Evolutionary conservation across 1,140 invertebrate genomes (phyloP), one percentile per base, ranked within the genome.

Genomic region (Acromyrmex echinatior): DNA sequence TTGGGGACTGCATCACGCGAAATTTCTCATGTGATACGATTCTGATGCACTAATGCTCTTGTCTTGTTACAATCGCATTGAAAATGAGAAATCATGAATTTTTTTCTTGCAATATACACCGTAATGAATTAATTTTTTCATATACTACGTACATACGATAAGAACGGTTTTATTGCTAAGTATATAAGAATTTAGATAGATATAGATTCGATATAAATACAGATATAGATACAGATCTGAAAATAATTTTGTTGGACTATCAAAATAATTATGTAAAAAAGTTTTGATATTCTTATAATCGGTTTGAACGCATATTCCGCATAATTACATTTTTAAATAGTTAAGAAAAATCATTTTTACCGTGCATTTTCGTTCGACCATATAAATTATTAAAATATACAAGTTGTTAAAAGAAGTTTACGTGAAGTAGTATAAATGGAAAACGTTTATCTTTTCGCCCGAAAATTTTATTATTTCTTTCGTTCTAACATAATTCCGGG

Each of bases 1-100:
- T 77, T 71, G 58, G 77, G 56, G 79, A 85, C 53, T 51, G 73
- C 85, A 70, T 65, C 68, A 58, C 31, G 58, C 76, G 60, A 16
- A 10, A 81, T 81, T 81, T 56, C 66, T 71, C 79, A 56, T 28
- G 25, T 39, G 56, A 56, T 18, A 70, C 39, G 45, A 53, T 31
- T 56, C 78, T 65, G 16, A 14, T 78, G 39, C 60, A 65, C 49
- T 31, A 49, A 65, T 18, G 25, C 51, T 78, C 6, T n/a, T 16
- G 58, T 65, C 49, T 21, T 45, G 21, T 70, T 21, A 21, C 66
- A 70, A 28, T 45, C 39, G 5, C 45, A 65, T 49, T 39, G 21
- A 65, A 63, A 28, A 31, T 21, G 18, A 60, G 51, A 74, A 74
- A 74, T 28, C 10, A 16, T 4, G n/a, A 76, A 28, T 49, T 16